Base-by-base conservation (phyloP, 2,888 invertebrate genomes). In the Philhelius pedissequus region DNA sequence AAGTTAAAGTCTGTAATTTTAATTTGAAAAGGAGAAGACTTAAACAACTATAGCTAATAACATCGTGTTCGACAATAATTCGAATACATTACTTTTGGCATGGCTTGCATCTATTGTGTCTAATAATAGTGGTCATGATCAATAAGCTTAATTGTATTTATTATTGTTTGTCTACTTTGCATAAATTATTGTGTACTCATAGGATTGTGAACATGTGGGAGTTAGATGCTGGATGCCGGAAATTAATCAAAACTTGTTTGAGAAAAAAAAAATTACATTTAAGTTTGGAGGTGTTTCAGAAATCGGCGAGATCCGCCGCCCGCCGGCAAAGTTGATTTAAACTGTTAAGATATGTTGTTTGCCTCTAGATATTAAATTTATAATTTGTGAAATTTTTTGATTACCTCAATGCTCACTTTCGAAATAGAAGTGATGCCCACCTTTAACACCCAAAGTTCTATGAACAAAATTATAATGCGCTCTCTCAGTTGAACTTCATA, bases 31-130 rank as follows among this genome's bases (percentile, higher is more conserved):
- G 13, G 22, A 22, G 9, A 25, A 58, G 4, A 40, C 0, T 58
- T 58, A 40, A 25, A 38, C 25, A 22, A 22, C 22, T 13, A 25
- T 38, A n/a, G 25, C n/a, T n/a, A n/a, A n/a, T 20, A 25, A 58
- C 43, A 62, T 62, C 60, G 43, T 62, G 60, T 62, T 62, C 15
- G 7, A 62, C 43, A 43, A 18, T 40, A 25, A n/a, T 11, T 13
- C 13, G 60, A 62, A 62, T 62, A 62, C 18, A 62, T 62, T 43
- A 43, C 43, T 62, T 40, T 62, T 43, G 40, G 60, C 27, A n/a
- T n/a, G n/a, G n/a, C n/a, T n/a, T n/a, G n/a, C n/a, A 27, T 62
- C 60, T 43, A 43, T 62, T 62, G 60, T 62, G 27, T 43, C 25
- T 22, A 13, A 22, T 8, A 25, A 6, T 15, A 3, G 3, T 27